Evolutionary conservation across 2,113 vertebrate genomes (phyloP).

Genomic region (Cryptotis parvus): DNA sequence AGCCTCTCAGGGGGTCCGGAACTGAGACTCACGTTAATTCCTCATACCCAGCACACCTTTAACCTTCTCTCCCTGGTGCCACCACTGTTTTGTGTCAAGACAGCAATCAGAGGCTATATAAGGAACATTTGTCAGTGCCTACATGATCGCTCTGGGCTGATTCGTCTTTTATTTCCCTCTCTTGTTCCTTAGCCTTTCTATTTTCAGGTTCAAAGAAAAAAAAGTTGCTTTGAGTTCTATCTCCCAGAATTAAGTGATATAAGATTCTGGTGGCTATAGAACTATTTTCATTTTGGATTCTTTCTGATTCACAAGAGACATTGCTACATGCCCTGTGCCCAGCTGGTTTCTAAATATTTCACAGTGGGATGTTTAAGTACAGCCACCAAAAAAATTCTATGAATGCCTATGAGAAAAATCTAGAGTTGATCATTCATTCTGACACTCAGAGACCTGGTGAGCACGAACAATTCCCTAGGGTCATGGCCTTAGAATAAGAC

Average conservation of each 20-base stretch:
- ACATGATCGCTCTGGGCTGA: conserved; percentile 49
- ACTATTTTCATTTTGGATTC: conserved; percentile 80
- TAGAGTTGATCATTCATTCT: conserved; percentile 43
- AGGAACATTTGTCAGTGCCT: conserved; percentile 61
- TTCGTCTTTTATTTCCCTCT: conserved; percentile 72
- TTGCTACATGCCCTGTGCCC: conserved; percentile 54
- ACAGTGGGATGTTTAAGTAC: not conserved
- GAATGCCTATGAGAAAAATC: conserved; percentile 40
- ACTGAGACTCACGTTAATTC: conserved; percentile 65
- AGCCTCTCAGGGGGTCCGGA: conserved; percentile 48
- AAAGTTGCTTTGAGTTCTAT: conserved; percentile 68
- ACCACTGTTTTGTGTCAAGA: conserved; percentile 53
- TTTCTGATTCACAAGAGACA: conserved; percentile 81
- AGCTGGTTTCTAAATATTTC: conserved; percentile 68
- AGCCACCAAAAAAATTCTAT: conserved; percentile 17
- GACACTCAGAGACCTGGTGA: too few relatives aligned
- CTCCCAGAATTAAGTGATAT: conserved; percentile 57
- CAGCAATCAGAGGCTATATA: conserved; percentile 68
- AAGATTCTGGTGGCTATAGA: conserved; percentile 57
- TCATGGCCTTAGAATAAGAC: not conserved
- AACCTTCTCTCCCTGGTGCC: conserved; percentile 11
- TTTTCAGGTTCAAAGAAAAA: conserved; percentile 81
- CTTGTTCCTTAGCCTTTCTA: conserved; percentile 75
- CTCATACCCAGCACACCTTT: conserved; percentile 48
- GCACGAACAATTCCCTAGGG: not conserved